These are phyloP conservation scores for Pantelozetes paolii DNA, from an alignment of 2,888 invertebrate genomes.

Conservation along the genomic window DNA sequence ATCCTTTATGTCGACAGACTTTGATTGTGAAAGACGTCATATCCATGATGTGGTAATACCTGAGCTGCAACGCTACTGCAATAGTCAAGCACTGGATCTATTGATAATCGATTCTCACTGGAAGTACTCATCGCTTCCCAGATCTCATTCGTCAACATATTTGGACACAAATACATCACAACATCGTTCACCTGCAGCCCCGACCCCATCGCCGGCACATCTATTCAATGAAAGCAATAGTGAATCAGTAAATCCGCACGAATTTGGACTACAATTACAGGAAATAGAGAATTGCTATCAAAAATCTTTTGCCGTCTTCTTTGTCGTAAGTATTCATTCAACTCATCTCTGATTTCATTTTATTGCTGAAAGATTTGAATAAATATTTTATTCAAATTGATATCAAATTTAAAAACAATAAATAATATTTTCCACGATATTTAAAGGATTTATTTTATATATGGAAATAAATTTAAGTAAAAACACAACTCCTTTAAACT, in stretches of 20 bases:
- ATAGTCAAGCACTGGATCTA: conserved; percentile 45
- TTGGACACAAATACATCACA: conserved; percentile 15
- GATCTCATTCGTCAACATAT: conserved; percentile 14
- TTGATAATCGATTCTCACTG: conserved; percentile 47
- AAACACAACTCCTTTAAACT: no score
- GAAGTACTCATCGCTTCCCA: conserved; percentile 22
- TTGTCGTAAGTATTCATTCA: conserved; percentile 43
- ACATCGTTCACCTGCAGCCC: not conserved
- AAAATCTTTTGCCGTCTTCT: conserved; percentile 46
- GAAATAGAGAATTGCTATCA: conserved; percentile 45
- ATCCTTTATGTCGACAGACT: conserved; percentile 44
- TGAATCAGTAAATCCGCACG: conserved; percentile 46
- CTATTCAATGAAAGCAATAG: conserved; percentile 40
- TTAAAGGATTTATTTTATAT: no score
- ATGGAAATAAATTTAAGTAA: no score
- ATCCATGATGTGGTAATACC: conserved; percentile 47
- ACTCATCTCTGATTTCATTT: not conserved
- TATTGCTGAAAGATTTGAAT: no score
- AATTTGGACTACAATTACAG: conserved; percentile 45
- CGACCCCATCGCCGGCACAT: conserved; percentile 2
- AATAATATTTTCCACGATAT: no score
- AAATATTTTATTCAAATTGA: no score
- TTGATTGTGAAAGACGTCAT: conserved; percentile 46
- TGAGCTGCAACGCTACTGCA: conserved; percentile 45
- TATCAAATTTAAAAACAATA: no score